Conservation (phyloP, 2,888 invertebrate genomes). For the Ochropacha duplaris region DNA sequence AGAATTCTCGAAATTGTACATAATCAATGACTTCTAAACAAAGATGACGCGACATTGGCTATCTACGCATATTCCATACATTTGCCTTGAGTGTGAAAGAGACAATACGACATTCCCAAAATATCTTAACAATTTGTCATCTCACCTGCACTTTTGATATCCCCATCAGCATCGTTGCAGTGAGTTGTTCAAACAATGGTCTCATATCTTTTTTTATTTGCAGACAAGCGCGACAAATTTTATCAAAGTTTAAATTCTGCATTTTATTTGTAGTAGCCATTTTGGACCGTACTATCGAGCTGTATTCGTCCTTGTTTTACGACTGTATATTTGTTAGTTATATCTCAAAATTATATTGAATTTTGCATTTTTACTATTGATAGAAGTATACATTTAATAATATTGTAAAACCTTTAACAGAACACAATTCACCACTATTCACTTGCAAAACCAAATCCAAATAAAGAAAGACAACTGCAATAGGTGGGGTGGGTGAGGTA, state of each 20-base stretch:
- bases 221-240: conserved; percentile 85
- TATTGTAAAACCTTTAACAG: conserved; percentile 15
- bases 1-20: conserved; percentile 56
- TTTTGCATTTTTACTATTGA: neutral
- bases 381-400: conserved; percentile 4
- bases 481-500: conserved; percentile 57
- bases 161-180: conserved; percentile 86
- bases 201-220: conserved; percentile 86
- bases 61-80: conserved; percentile 42
- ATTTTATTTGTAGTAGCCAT: conserved; percentile 70
- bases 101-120: conserved; percentile 70
- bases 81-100: conserved; percentile 55
- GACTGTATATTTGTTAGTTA: conserved; percentile 25
- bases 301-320: conserved; percentile 68
- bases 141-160: conserved; percentile 84
- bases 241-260: conserved; percentile 75
- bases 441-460: conserved; percentile 53
- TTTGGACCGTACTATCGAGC: conserved; percentile 65
- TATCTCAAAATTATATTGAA: conserved; percentile 11
- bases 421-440: conserved; percentile 31
- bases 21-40: conserved; percentile 70
- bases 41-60: conserved; percentile 74
- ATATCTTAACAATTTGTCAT: conserved; percentile 62
- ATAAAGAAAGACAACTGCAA: conserved; percentile 48
- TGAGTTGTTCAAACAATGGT: conserved; percentile 85